Evolutionary conservation across 2,888 invertebrate genomes (phyloP).

Genomic region (Malachius bipustulatus): DNA sequence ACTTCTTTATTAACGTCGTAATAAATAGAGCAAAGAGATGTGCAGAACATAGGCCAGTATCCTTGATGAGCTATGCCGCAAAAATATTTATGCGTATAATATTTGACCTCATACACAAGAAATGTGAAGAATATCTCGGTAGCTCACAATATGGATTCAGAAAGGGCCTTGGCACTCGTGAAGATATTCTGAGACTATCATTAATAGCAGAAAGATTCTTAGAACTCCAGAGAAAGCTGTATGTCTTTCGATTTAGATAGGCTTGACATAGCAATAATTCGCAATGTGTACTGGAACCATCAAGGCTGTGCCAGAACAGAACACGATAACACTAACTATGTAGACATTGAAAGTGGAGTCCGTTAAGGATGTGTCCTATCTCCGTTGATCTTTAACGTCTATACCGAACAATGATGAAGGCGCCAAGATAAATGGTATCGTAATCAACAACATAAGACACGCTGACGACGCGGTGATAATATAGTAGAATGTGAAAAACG

Average conservation of each 20-base stretch:
- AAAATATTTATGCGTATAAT: slow-evolving; percentile 8
- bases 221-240: slow-evolving; percentile 5
- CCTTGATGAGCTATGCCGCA: slow-evolving; percentile 15
- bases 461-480: no score
- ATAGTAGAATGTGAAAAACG: no score
- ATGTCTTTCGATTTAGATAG: slow-evolving; percentile 7
- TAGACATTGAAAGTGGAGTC: slow-evolving; percentile 8
- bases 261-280: slow-evolving; percentile 7
- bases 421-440: slow-evolving; percentile 1
- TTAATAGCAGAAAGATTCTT: slow-evolving; percentile 5
- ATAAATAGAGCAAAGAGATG: slow-evolving; percentile 13
- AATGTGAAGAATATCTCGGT: slow-evolving; percentile 6
- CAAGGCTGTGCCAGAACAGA: slow-evolving; percentile 5
- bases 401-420: background rate
- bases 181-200: slow-evolving; percentile 6
- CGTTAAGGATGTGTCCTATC: slow-evolving; percentile 5
- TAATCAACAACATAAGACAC: slow-evolving; percentile 8
- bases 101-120: background rate
- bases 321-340: slow-evolving; percentile 5
- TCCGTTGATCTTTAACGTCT: background rate
- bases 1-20: slow-evolving; percentile 13
- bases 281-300: slow-evolving; percentile 9
- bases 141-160: slow-evolving; percentile 5
- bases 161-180: slow-evolving; percentile 4
- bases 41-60: slow-evolving; percentile 14